Conservation (phyloP, 2,113 vertebrate genomes). For the Martes martes region DNA sequence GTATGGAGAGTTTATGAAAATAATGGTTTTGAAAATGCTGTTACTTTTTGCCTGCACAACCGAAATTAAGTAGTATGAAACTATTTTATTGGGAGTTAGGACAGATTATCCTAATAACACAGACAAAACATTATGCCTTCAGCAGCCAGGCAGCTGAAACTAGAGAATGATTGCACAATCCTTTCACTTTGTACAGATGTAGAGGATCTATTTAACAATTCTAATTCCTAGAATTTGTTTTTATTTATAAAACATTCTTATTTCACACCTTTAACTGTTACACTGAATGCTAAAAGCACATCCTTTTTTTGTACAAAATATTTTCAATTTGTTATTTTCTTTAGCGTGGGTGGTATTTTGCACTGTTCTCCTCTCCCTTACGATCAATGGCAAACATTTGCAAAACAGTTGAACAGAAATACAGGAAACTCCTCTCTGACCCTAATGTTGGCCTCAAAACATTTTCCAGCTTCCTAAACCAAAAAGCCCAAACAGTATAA, state of each 20-base stretch:
- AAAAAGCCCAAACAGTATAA: background rate
- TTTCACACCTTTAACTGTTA: background rate
- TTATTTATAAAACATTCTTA: slow-evolving; percentile 2
- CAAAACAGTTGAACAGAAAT: slow-evolving; percentile 29
- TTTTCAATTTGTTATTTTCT: background rate
- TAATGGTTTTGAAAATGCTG: background rate
- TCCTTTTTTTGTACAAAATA: background rate
- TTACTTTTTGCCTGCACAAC: background rate
- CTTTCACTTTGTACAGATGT: background rate
- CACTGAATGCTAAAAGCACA: background rate
- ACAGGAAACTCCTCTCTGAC: background rate
- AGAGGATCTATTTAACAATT: background rate
- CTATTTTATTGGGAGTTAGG: background rate
- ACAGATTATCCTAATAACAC: background rate
- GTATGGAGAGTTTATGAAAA: background rate
- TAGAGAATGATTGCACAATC: background rate
- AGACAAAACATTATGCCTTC: background rate
- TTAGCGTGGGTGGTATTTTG: background rate
- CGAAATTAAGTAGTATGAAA: background rate
- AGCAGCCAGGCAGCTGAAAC: background rate
- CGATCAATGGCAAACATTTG: background rate
- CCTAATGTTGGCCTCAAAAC: background rate
- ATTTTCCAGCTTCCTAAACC: background rate
- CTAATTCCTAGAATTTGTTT: background rate
- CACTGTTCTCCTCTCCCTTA: background rate